These are phyloP conservation scores for Brenthis hecate DNA, from an alignment of 2,888 invertebrate genomes.

Conservation along the genomic window DNA sequence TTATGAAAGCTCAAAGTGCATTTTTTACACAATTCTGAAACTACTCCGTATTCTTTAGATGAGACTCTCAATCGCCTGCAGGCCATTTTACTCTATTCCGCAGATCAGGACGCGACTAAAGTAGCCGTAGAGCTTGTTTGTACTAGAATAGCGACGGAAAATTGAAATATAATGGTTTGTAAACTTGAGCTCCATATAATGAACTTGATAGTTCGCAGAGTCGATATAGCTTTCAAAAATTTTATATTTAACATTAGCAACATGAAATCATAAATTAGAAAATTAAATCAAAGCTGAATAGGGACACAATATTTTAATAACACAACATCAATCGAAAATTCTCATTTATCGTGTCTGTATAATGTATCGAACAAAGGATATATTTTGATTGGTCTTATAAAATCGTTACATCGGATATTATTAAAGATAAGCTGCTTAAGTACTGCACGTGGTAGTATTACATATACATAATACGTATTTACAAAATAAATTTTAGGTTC, in stretches of 20 bases:
- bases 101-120: conserved; percentile 20
- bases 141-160: conserved; percentile 24
- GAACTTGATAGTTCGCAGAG: conserved; percentile 15
- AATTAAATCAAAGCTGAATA: no score
- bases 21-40: conserved; percentile 25
- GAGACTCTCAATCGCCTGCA: conserved; percentile 26
- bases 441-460: no score
- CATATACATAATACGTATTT: no score
- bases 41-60: conserved; percentile 28
- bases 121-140: conserved; percentile 31
- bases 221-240: conserved; percentile 8
- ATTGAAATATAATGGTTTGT: conserved; percentile 34
- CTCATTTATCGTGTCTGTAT: no score
- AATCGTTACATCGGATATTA: no score
- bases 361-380: no score
- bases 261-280: no score
- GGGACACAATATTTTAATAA: no score
- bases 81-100: conserved; percentile 27
- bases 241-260: background rate
- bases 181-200: conserved; percentile 25
- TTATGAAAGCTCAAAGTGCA: conserved; percentile 6
- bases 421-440: no score
- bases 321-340: no score
- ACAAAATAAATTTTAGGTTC: no score
- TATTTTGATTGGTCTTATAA: no score